Evolutionary conservation across 2,113 vertebrate species (phyloP).

Genomic region (Pelecanoides urinatrix): DNA sequence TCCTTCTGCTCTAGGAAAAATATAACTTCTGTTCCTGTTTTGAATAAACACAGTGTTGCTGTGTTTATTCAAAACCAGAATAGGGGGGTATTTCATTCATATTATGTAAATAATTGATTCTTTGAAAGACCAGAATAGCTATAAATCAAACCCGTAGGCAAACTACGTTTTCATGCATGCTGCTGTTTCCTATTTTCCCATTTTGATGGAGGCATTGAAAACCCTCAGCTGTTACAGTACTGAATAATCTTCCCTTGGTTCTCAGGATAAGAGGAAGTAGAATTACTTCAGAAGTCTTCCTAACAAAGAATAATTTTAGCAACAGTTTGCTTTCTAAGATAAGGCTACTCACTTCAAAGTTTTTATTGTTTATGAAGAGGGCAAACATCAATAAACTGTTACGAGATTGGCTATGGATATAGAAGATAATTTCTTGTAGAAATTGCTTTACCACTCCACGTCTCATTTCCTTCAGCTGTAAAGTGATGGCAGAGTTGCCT

Average conservation of each 20-base stretch:
- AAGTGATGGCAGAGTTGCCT: background rate
- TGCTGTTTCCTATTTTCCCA: slow-evolving; percentile 9
- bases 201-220: background rate
- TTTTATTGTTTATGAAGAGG: background rate
- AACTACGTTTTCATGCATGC: background rate
- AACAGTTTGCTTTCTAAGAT: slow-evolving; percentile 19
- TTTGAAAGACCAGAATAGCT: background rate
- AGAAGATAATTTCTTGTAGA: background rate
- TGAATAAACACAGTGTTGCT: background rate
- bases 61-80: background rate
- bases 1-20: background rate
- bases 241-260: background rate
- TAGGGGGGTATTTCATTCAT: background rate
- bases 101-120: background rate
- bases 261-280: background rate
- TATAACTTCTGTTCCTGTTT: background rate
- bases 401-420: background rate
- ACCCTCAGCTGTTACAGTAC: background rate
- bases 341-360: slow-evolving; percentile 8
- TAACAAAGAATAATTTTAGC: background rate
- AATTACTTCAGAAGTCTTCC: slow-evolving; percentile 13
- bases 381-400: slow-evolving; percentile 10
- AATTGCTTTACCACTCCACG: background rate
- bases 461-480: slow-evolving; percentile 4
- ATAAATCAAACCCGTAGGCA: background rate